Conservation (phyloP, 2,888 invertebrate genomes). For the Epinotia ramella region DNA sequence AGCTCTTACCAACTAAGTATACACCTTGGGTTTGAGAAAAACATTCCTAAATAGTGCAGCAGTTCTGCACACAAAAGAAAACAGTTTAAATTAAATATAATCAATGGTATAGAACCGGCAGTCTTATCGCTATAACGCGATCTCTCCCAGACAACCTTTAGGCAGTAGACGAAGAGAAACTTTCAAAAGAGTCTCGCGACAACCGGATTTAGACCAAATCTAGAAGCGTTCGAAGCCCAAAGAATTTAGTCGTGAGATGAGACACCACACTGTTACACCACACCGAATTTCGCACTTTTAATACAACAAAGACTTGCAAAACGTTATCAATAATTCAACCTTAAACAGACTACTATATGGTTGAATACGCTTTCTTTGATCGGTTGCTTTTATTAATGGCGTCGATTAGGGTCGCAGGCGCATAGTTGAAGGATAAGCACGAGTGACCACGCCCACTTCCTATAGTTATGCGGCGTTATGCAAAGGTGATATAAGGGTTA, state of each 20-base stretch:
- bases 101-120: too few relatives aligned
- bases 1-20: too few relatives aligned
- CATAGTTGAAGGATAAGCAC: constrained; percentile 25
- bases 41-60: too few relatives aligned
- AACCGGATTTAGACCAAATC: background rate
- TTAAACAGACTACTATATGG: background rate
- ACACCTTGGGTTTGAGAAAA: too few relatives aligned
- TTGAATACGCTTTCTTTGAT: background rate
- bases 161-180: too few relatives aligned
- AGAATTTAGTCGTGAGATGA: background rate
- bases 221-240: background rate
- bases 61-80: too few relatives aligned
- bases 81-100: too few relatives aligned
- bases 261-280: constrained; percentile 13
- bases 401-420: constrained; percentile 7
- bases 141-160: too few relatives aligned
- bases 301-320: background rate
- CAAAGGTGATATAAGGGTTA: constrained; percentile 17
- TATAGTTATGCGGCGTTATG: constrained; percentile 18
- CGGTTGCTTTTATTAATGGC: background rate
- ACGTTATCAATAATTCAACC: background rate
- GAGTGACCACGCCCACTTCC: constrained; percentile 18
- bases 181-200: background rate
- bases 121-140: too few relatives aligned
- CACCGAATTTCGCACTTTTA: constrained; percentile 4